These are phyloP conservation scores for Pachycephala philippinensis DNA, from an alignment of 2,113 vertebrate species.

Conservation along the genomic window DNA sequence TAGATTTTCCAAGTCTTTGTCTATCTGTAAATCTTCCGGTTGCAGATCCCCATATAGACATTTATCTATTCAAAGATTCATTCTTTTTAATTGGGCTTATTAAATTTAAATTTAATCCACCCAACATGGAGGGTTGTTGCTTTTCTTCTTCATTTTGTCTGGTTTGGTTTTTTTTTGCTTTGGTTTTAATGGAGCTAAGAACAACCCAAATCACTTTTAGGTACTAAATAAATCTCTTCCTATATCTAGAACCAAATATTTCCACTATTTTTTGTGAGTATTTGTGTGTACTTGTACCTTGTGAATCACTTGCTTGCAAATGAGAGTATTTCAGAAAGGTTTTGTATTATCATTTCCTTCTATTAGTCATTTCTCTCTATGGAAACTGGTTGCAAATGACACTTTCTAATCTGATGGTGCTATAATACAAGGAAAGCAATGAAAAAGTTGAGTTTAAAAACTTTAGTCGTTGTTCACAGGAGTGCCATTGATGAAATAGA, in stretches of 20 bases:
- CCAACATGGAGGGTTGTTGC: rapidly evolving
- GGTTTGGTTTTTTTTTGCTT: not conserved
- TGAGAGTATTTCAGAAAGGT: not conserved
- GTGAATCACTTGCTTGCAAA: constrained; percentile 38
- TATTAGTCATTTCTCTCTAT: not conserved
- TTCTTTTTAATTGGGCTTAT: not conserved
- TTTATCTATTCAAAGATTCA: not conserved
- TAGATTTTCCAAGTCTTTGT: constrained; percentile 6
- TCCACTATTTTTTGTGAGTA: not conserved
- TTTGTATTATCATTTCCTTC: not conserved
- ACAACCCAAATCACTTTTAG: not conserved
- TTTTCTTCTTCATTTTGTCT: not conserved
- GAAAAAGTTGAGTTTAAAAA: not conserved
- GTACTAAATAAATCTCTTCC: not conserved
- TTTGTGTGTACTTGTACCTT: not conserved
- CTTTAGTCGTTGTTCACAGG: not conserved
- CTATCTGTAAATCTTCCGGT: not conserved
- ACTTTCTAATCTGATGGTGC: not conserved
- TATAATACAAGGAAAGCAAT: not conserved
- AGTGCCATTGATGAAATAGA: not conserved
- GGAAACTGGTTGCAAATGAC: not conserved
- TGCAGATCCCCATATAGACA: not conserved
- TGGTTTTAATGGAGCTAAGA: not conserved
- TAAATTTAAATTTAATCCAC: not conserved
- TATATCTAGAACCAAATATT: not conserved